A percentile compares a stretch with the other conserved stretches of the same genome.
These are phyloP conservation scores for Drosophila picticornis DNA, from an alignment of 2,888 invertebrate genomes.

Conservation along the genomic window DNA sequence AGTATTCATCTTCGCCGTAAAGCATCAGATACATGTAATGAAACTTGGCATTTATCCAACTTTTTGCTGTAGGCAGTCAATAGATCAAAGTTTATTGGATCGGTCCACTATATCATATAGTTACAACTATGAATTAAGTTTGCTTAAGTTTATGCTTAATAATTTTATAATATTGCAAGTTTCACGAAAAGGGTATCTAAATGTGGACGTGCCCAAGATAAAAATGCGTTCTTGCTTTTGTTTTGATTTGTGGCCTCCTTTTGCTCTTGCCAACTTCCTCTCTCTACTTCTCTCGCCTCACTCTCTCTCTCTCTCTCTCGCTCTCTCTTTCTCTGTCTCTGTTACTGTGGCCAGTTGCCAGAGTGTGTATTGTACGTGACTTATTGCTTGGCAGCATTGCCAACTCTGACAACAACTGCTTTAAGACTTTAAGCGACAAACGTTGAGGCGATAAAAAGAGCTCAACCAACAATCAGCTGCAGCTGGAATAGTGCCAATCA, in stretches of 20 bases:
- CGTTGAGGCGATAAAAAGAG: conserved; percentile 45
- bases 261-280: conserved; percentile 13
- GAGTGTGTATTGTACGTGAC: conserved; percentile 63
- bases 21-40: not conserved
- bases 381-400: conserved; percentile 64
- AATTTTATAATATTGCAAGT: not conserved
- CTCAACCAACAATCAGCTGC: conserved; percentile 34
- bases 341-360: conserved; percentile 8
- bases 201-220: not conserved
- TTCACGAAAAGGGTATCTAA: not conserved
- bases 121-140: not conserved
- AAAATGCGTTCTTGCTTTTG: not conserved
- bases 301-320: conserved; percentile 2
- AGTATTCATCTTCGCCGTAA: not conserved
- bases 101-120: not conserved
- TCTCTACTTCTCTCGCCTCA: not conserved
- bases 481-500: conserved; percentile 58
- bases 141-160: not conserved
- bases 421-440: conserved; percentile 33
- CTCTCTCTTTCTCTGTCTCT: not conserved
- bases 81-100: not conserved
- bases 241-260: conserved; percentile 20
- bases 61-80: not conserved
- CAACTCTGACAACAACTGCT: conserved; percentile 28
- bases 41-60: not conserved